Base-by-base conservation (phyloP, 2,113 vertebrate species). In the Phylloscopus trochiloides region DNA sequence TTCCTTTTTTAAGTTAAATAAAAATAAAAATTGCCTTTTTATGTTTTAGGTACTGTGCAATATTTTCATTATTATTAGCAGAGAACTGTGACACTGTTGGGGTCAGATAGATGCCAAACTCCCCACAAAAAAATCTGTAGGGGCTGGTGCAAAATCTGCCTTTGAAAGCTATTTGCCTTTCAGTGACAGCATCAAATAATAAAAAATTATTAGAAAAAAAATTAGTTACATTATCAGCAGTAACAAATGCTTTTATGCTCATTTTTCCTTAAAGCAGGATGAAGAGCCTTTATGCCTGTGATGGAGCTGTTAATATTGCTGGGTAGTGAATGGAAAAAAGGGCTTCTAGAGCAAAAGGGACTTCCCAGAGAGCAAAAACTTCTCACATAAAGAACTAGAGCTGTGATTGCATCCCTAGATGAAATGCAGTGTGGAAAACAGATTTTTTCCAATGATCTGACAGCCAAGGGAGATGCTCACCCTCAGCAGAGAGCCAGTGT, bases 381-480 rank as follows among this genome's bases (percentile, higher is more conserved):
- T 68, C 40, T 55, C 58, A 71, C 0, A 0, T 38, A 31, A n/a
- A 32, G 40, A 29, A 10, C 1, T 4, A 66, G 40, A 86, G 20
- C 58, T 68, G 8, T 61, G 45, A 42, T 3, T 77, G n/a, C 48
- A 63, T 66, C n/a, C 73, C 52, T 52, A 40, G 48, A 40, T 40
- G 40, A 11, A 72, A 66, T 1, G 28, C 17, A 28, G 40, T 59
- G 15, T 18, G 45, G 50, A 71, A 91, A 90, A 17, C 11, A 71
- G 17, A n/a, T 12, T 7, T 89, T 63, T 70, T 40, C 38, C 47
- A 26, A 2, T 38, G 21, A 8, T 31, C 24, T 86, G 55, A 42
- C n/a, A 80, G 42, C 63, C 12, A 17, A 65, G 36, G 10, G 17
- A 24, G 22, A 3, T 61, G 45, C 55, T 91, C 17, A 47, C 18